Percentiles rank a stretch among this genome's conserved stretches.
These are phyloP conservation scores for Ptychochromis oligacanthus DNA, from an alignment of 2,113 vertebrate species.

Conservation along the genomic window DNA sequence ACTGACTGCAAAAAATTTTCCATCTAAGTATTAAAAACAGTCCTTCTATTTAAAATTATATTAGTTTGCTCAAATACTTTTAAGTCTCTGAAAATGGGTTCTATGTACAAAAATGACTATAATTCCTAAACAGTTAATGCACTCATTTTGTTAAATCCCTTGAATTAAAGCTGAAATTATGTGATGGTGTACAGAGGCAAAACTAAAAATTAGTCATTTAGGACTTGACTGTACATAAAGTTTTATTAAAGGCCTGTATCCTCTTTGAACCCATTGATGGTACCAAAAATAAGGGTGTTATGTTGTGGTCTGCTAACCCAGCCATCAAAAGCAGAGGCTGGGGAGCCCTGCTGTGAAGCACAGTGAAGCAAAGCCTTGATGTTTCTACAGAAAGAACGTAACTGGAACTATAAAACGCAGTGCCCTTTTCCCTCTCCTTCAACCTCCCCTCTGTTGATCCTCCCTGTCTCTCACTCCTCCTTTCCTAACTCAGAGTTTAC, in stretches of 20 bases:
- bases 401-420: slow-evolving; percentile 45
- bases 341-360: slow-evolving; percentile 54
- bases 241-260: slow-evolving; percentile 22
- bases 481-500: neutral
- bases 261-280: slow-evolving; percentile 34
- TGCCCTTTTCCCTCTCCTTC: slow-evolving; percentile 33
- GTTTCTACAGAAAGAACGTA: slow-evolving; percentile 65
- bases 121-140: neutral
- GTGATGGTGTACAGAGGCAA: neutral
- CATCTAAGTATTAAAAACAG: neutral
- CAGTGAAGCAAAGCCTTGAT: slow-evolving; percentile 59
- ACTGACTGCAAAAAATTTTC: neutral
- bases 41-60: neutral
- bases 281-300: neutral
- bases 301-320: slow-evolving; percentile 51
- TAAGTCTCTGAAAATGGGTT: too few species aligned
- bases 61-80: neutral
- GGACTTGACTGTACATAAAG: neutral
- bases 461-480: neutral
- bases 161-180: neutral
- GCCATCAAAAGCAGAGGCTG: slow-evolving; percentile 45
- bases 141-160: neutral
- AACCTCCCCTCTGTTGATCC: slow-evolving; percentile 9
- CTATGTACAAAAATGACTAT: neutral
- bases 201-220: neutral